These are phyloP conservation scores for Drosophila barbarae DNA, from an alignment of 2,888 invertebrate genomes.

Conservation along the genomic window DNA sequence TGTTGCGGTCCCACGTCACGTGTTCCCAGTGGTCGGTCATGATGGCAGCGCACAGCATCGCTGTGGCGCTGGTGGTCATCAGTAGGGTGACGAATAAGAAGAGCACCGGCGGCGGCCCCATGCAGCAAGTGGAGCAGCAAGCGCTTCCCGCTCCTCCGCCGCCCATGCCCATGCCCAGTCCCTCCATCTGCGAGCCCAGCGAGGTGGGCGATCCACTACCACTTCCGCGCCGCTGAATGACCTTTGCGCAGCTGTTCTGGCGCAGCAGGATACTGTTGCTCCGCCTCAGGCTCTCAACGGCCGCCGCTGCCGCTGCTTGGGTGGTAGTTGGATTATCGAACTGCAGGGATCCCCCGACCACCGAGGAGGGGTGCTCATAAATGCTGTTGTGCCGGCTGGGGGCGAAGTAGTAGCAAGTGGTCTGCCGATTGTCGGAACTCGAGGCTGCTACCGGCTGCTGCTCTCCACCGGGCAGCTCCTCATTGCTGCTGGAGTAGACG, in stretches of 20 bases:
- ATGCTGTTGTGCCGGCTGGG: constrained; percentile 78
- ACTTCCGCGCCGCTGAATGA: constrained; percentile 73
- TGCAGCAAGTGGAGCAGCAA: constrained; percentile 77
- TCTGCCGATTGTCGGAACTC: constrained; percentile 56
- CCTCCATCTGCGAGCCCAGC: constrained; percentile 75
- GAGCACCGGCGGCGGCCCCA: constrained; percentile 78
- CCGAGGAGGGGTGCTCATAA: constrained; percentile 78
- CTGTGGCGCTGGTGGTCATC: constrained; percentile 88
- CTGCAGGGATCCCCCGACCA: constrained; percentile 75
- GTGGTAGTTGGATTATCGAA: constrained; percentile 74
- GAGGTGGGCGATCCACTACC: constrained; percentile 74
- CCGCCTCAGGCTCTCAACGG: constrained; percentile 75
- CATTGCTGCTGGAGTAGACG: constrained; percentile 77
- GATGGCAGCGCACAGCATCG: constrained; percentile 90
- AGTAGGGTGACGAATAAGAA: constrained; percentile 81
- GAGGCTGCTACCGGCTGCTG: constrained; percentile 35
- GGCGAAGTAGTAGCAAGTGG: constrained; percentile 77
- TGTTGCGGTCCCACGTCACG: constrained; percentile 87
- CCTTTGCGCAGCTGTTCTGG: constrained; percentile 78
- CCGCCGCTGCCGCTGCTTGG: constrained; percentile 75
- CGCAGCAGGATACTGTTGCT: constrained; percentile 77
- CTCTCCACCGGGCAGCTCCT: constrained; percentile 64
- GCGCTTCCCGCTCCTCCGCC: constrained; percentile 64
- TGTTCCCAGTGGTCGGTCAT: constrained; percentile 96
- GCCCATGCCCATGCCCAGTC: constrained; percentile 60